Evolutionary conservation across 2,797 vertebrate species (phyloP), one percentile per base, ranked within the genome.

Genomic region (Channa striata): DNA sequence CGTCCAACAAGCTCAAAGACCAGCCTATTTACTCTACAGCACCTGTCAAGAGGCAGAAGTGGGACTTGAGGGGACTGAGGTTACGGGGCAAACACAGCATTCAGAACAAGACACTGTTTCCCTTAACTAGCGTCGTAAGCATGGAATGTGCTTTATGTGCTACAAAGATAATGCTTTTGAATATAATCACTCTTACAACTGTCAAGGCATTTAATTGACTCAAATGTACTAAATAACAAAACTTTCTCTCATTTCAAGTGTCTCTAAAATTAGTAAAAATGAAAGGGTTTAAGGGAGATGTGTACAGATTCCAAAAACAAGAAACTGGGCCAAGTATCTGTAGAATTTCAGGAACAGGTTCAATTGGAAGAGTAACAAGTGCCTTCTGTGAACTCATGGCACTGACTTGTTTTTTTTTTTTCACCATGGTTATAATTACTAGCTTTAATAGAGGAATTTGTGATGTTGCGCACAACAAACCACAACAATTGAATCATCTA

Each of bases 41-140:
- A 91, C 91, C 91, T 92, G 91, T 90, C 89, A 87, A 76, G 63
- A 54, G 68, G 65, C 61, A 80, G 78, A 81, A 71, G 42, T 59
- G 74, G 69, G 78, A 83, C 75, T 77, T 86, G 76, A 79, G 78
- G 65, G 72, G 82, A 56, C 67, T 49, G 60, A 66, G 68, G 44
- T 37, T 72, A 42, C 57, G 66, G 62, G 62, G 40, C 53, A 72
- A 79, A 68, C 73, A 54, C 51, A 25, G 63, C 59, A 42, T 39
- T 48, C 58, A 84, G 79, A 85, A 90, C 84, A 87, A 87, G 50
- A 78, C 64, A 83, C 74, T 86, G 84, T 91, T 84, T 78, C 80
- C 74, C 72, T 82, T 74, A 53, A 72, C 57, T 53, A 58, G 72
- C 72, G 85, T 82, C 67, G 78, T 78, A 86, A 92, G 87, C 86